Evolutionary conservation across 2,888 invertebrate genomes (phyloP).

Genomic region (Argyra leucocephala): DNA sequence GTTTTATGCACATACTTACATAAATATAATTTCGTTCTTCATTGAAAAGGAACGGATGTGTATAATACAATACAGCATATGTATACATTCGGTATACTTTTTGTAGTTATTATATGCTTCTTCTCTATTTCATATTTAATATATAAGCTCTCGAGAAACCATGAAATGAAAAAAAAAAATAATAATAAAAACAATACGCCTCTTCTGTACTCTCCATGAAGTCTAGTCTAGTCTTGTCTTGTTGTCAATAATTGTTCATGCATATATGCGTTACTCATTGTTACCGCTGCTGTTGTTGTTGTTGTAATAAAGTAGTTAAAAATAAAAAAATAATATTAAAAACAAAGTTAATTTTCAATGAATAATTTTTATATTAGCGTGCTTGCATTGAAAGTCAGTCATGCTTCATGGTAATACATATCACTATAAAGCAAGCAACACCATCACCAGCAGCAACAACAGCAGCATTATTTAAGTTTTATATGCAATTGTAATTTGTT

Average conservation of each 20-base stretch:
- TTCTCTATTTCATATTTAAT: neutral
- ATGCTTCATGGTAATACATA: too few relatives aligned
- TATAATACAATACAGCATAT: neutral
- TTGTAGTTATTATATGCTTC: neutral
- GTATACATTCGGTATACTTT: neutral
- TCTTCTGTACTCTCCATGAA: neutral
- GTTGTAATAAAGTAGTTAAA: too few relatives aligned
- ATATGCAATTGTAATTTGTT: too few relatives aligned
- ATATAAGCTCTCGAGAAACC: neutral
- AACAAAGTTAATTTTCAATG: too few relatives aligned
- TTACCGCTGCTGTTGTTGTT: too few relatives aligned
- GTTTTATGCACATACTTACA: too few relatives aligned
- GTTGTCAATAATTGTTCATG: neutral
- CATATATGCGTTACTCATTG: neutral
- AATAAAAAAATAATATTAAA: too few relatives aligned
- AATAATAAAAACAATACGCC: neutral
- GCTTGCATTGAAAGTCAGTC: too few relatives aligned
- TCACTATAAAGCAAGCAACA: too few relatives aligned
- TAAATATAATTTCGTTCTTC: neutral
- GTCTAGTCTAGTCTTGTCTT: neutral
- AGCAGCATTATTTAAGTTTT: too few relatives aligned
- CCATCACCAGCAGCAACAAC: too few relatives aligned
- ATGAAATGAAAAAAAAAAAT: neutral
- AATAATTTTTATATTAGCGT: too few relatives aligned
- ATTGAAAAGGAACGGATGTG: neutral